Evolutionary conservation across 2,888 invertebrate genomes (phyloP).

Genomic region (Sisyra terminalis): DNA sequence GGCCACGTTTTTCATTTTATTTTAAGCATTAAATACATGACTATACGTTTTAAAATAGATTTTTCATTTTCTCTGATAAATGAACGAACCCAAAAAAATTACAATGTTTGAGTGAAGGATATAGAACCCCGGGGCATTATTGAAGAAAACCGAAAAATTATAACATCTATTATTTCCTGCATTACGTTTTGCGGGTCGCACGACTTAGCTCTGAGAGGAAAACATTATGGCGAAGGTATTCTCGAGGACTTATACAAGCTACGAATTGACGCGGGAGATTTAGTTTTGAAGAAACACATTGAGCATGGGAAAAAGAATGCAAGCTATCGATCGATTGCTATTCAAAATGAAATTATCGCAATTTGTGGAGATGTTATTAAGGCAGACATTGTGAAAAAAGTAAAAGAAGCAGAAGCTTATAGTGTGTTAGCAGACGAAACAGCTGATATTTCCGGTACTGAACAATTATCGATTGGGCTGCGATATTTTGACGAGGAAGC

Average conservation of each 20-base stretch:
- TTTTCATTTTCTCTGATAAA: too few relatives aligned
- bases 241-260: slow-evolving; percentile 14
- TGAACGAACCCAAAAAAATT: too few relatives aligned
- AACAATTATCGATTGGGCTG: slow-evolving; percentile 16
- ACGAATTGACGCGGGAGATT: slow-evolving; percentile 16
- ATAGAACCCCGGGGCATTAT: slow-evolving; percentile 13
- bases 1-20: too few relatives aligned
- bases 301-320: slow-evolving; percentile 16
- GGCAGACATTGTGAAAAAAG: slow-evolving; percentile 15
- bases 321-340: slow-evolving; percentile 15
- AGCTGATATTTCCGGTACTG: slow-evolving; percentile 15
- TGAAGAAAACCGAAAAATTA: slow-evolving; percentile 14
- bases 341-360: slow-evolving; percentile 20
- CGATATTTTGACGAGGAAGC: slow-evolving; percentile 15
- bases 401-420: slow-evolving; percentile 14
- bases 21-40: too few relatives aligned
- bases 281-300: slow-evolving; percentile 16
- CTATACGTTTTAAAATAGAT: too few relatives aligned
- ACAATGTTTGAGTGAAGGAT: too few relatives aligned
- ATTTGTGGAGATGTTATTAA: slow-evolving; percentile 16
- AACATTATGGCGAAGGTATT: slow-evolving; percentile 14
- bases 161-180: slow-evolving; percentile 15
- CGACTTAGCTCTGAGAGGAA: slow-evolving; percentile 11
- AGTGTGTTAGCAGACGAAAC: slow-evolving; percentile 16
- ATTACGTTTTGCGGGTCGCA: slow-evolving; percentile 9